Base-by-base conservation (phyloP, 2,113 vertebrate genomes). In the Trematocara marginatum region DNA sequence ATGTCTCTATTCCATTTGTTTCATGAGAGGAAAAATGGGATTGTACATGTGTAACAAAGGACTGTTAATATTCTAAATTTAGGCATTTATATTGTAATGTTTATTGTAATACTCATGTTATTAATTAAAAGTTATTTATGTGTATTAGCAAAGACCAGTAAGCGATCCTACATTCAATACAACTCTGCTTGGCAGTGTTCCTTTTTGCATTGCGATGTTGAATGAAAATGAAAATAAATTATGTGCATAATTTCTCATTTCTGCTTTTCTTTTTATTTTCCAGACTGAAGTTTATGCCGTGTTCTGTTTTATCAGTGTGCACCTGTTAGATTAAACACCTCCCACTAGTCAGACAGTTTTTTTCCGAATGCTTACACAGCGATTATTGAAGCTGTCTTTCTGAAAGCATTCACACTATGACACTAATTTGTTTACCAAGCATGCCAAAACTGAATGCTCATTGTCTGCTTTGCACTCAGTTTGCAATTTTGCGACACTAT, bases 21-120 rank as follows among this genome's bases (percentile, higher is more conserved):
- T 89, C 61, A 89, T 3, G 89, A 88, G 34, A 82, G 80, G 89
- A 49, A 87, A 85, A 93, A 89, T 64, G 79, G 86, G 91, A 95
- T 89, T 96, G 94, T 96, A 96, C 88, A 96, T 96, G 93, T 96
- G 95, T 96, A 95, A 94, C 92, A 94, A 96, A 95, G 91, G 92
- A 96, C 94, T 96, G 95, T 96, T 96, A 95, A 95, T 96, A 96
- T 90, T 93, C 92, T 69, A 95, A 95, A 95, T 89, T 88, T 93
- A 92, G 93, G 94, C 92, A 95, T 96, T 96, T 96, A 95, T 96
- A 96, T 94, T 95, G 93, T 95, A 94, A 95, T 93, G 94, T 95
- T 95, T 95, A 95, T 95, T 94, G 93, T 95, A 93, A 95, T 94
- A 96, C 88, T 86, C 91, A 94, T 93, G 90, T 92, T 94, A 94